A percentile compares a stretch with the other conserved stretches of the same genome.
These are phyloP conservation scores for Myathropa florea DNA, from an alignment of 2,888 invertebrate species.

Conservation along the genomic window DNA sequence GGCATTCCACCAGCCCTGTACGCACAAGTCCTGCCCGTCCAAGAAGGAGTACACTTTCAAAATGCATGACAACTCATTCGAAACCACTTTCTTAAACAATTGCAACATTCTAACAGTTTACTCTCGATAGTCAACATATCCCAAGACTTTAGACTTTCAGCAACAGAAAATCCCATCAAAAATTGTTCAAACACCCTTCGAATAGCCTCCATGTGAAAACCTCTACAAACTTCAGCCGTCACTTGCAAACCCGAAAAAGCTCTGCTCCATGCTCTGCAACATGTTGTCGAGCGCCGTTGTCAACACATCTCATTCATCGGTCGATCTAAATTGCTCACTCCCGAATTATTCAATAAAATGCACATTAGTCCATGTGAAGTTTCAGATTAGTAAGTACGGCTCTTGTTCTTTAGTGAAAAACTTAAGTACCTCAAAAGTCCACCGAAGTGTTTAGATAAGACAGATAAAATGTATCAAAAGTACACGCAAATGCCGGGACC, in stretches of 20 bases:
- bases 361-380: conserved; percentile 1
- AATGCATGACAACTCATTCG: too few relatives aligned
- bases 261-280: not conserved
- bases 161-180: too few relatives aligned
- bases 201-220: too few relatives aligned
- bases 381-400: not conserved
- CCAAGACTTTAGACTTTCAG: too few relatives aligned
- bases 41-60: too few relatives aligned
- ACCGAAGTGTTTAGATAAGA: not conserved
- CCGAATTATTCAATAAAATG: not conserved
- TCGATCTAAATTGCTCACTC: conserved; percentile 8
- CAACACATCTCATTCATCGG: not conserved
- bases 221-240: not conserved
- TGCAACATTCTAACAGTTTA: too few relatives aligned
- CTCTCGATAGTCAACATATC: too few relatives aligned
- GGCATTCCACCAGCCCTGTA: too few relatives aligned
- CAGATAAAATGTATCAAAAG: conserved; percentile 37
- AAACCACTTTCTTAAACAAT: too few relatives aligned
- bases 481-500: conserved; percentile 1
- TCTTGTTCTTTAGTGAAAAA: not conserved
- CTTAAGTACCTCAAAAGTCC: not conserved
- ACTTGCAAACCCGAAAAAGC: not conserved
- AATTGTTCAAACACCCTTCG: too few relatives aligned
- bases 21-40: too few relatives aligned
- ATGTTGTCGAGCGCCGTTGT: not conserved